A percentile compares a stretch with the other conserved stretches of the same genome.
Conservation (phyloP, 1,140 invertebrate genomes). For the Aphaenogaster ashmeadi region DNA sequence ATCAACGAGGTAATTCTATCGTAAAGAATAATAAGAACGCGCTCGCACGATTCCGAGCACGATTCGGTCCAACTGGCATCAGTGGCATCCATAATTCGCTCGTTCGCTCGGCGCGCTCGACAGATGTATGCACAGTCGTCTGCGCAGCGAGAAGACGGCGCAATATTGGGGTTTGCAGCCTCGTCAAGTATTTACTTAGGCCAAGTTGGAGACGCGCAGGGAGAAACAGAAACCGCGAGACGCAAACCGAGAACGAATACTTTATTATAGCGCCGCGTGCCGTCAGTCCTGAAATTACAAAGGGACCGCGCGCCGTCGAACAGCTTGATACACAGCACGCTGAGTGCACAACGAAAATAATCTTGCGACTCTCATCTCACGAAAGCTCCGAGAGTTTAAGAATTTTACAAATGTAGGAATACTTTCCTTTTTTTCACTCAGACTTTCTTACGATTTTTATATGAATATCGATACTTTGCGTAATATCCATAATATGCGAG, state of each 20-base stretch:
- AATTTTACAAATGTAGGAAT: background rate
- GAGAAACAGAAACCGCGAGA: conserved; percentile 58
- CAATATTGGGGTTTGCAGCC: conserved; percentile 45
- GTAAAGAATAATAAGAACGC: background rate
- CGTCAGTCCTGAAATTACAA: conserved; percentile 52
- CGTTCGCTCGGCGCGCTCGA: background rate
- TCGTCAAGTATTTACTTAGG: conserved; percentile 73
- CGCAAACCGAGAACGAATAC: conserved; percentile 32
- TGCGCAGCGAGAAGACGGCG: conserved; percentile 45
- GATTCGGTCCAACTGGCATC: conserved; percentile 23
- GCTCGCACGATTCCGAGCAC: conserved; percentile 23
- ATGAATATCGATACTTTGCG: background rate
- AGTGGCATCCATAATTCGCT: conserved; percentile 50
- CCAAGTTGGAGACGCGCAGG: conserved; percentile 43
- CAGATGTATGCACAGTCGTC: conserved; percentile 57
- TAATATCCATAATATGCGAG: background rate
- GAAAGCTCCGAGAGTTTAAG: background rate
- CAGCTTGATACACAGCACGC: conserved; percentile 11
- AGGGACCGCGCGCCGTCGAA: background rate
- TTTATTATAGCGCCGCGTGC: conserved; percentile 61
- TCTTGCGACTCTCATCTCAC: background rate
- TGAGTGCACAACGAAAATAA: conserved; percentile 16
- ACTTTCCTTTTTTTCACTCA: background rate
- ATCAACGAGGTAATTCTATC: background rate
- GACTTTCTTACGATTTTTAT: background rate